Evolutionary conservation across 1,140 invertebrate species (phyloP).

Genomic region (Papilio polytes): DNA sequence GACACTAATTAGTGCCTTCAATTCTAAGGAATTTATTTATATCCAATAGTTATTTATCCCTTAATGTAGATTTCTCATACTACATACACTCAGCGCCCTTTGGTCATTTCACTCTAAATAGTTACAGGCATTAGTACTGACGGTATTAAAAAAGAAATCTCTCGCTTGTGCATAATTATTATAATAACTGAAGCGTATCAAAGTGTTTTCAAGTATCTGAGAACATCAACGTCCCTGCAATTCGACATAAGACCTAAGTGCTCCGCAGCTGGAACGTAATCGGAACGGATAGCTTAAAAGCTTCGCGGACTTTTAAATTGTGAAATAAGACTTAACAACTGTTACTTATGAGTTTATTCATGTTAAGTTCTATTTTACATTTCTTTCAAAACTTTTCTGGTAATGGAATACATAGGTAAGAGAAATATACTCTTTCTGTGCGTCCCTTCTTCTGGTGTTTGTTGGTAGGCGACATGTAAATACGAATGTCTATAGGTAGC

Average conservation of each 20-base stretch:
- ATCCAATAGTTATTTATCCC: no score
- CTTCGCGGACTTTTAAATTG: slow-evolving; percentile 4
- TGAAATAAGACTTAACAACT: neutral
- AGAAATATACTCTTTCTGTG: no score
- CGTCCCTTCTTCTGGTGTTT: no score
- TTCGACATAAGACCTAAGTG: slow-evolving; percentile 16
- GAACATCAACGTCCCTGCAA: slow-evolving; percentile 4
- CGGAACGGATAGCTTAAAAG: slow-evolving; percentile 18
- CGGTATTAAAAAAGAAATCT: neutral
- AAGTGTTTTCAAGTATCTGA: slow-evolving; percentile 14
- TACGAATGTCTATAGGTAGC: no score
- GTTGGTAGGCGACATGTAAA: no score
- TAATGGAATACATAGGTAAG: no score
- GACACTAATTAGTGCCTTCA: no score
- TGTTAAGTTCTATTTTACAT: neutral
- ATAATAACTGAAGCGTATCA: neutral
- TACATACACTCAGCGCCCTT: no score
- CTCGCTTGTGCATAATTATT: neutral
- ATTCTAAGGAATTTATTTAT: no score
- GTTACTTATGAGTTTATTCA: neutral
- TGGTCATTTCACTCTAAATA: no score
- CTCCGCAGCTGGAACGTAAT: neutral
- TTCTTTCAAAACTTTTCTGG: neutral
- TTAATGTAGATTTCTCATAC: no score
- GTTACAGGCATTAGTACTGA: no score